These are phyloP conservation scores for Spinus pinus DNA, from an alignment of 2,797 vertebrate species.

Conservation along the genomic window DNA sequence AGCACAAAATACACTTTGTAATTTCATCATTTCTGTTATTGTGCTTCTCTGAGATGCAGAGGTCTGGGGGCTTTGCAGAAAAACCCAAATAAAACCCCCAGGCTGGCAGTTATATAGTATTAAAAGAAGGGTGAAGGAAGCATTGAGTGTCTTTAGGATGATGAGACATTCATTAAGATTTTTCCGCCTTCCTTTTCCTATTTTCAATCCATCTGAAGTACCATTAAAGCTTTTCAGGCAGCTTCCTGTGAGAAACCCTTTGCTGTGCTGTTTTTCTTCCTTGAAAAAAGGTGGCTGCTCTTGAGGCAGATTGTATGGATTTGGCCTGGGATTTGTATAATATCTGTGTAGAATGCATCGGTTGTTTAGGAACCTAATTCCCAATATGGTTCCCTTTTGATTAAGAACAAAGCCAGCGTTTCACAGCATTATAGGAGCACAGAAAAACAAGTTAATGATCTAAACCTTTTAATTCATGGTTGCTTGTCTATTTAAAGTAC, in stretches of 20 bases:
- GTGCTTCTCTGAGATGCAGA: neutral
- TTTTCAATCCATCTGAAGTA: slow-evolving; percentile 82
- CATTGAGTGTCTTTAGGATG: slow-evolving; percentile 78
- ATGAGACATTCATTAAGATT: slow-evolving; percentile 84
- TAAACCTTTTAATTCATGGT: slow-evolving; percentile 83
- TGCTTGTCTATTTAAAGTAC: slow-evolving; percentile 76
- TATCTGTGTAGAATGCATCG: slow-evolving; percentile 78
- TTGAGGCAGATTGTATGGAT: slow-evolving; percentile 77
- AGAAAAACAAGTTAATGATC: slow-evolving; percentile 90
- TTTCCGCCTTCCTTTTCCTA: slow-evolving; percentile 73
- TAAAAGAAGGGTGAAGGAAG: slow-evolving; percentile 56
- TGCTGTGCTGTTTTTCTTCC: slow-evolving; percentile 78
- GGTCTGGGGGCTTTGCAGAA: slow-evolving; percentile 22
- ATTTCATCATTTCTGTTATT: slow-evolving; percentile 47
- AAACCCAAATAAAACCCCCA: slow-evolving; percentile 44
- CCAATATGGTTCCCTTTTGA: slow-evolving; percentile 83
- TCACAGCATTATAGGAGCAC: slow-evolving; percentile 86
- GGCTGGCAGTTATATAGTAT: slow-evolving; percentile 40
- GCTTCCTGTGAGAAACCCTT: slow-evolving; percentile 86
- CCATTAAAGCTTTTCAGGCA: slow-evolving; percentile 87
- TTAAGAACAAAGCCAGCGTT: slow-evolving; percentile 85
- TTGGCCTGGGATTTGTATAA: slow-evolving; percentile 81
- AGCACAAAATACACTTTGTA: slow-evolving; percentile 45
- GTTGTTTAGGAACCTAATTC: slow-evolving; percentile 84
- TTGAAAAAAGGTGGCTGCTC: slow-evolving; percentile 84